Conservation (phyloP, 2,888 invertebrate genomes). For the Anticlea derivata region DNA sequence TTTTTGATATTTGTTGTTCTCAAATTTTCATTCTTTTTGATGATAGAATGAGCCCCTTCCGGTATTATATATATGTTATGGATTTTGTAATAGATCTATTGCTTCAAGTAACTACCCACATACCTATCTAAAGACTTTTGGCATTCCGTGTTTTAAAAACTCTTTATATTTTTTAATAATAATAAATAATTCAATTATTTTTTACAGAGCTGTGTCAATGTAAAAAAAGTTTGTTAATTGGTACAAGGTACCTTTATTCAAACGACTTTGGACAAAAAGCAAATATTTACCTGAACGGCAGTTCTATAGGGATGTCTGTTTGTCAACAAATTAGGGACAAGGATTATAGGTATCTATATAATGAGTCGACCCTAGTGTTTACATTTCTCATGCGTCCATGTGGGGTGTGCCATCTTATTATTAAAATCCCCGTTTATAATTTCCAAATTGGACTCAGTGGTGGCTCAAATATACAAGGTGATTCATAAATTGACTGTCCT, state of each 20-base stretch:
- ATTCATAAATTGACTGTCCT: too few species aligned
- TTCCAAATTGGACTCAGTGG: constrained; percentile 67
- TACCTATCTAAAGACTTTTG: too few species aligned
- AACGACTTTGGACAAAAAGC: constrained; percentile 4
- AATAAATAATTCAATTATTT: too few species aligned
- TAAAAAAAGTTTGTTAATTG: constrained; percentile 5
- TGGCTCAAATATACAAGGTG: too few species aligned
- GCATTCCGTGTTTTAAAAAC: too few species aligned
- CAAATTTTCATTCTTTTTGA: too few species aligned
- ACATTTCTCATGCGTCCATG: constrained; percentile 73
- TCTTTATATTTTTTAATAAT: too few species aligned
- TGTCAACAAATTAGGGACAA: constrained; percentile 72
- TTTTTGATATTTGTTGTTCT: too few species aligned
- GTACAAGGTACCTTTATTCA: neutral
- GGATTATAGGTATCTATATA: constrained; percentile 50
- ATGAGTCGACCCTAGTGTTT: constrained; percentile 64
- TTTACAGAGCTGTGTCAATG: neutral
- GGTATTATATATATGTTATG: too few species aligned
- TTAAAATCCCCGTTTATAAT: constrained; percentile 74
- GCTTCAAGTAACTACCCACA: too few species aligned
- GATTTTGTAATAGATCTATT: too few species aligned
- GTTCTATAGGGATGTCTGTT: constrained; percentile 44
- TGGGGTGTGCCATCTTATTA: constrained; percentile 68
- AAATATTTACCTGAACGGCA: constrained; percentile 17
- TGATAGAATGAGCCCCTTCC: too few species aligned